phyloP scores from a whole-genome alignment of 2,797 vertebrate genomes.

The Agapornis canus region DNA sequence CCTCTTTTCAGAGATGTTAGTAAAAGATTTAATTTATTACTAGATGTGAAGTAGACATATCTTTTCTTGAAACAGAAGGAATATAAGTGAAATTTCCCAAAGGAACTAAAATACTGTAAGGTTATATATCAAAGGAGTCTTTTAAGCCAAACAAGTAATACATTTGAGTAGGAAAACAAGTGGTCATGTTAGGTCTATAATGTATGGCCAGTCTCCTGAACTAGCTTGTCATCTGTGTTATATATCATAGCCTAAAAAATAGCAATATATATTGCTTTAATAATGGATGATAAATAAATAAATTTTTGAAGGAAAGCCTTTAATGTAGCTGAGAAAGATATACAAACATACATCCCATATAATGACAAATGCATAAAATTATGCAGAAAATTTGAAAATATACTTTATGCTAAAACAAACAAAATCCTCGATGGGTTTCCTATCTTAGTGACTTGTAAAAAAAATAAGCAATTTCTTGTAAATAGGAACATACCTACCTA shows the following conservation, averaged over 20 bases:
- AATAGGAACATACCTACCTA: neutral
- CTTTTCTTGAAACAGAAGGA: neutral
- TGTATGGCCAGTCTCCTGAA: neutral
- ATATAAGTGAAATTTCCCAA: neutral
- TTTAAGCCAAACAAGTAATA: neutral
- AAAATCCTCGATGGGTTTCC: neutral
- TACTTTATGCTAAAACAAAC: neutral
- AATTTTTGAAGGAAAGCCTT: neutral
- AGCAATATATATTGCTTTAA: neutral
- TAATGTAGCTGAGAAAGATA: neutral
- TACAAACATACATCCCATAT: neutral
- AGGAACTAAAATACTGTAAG: neutral
- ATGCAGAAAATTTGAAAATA: neutral
- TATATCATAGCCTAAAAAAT: neutral
- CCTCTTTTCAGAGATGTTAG: neutral
- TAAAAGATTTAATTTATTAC: neutral
- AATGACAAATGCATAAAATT: neutral
- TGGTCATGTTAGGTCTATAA: neutral
- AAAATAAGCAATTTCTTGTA: neutral
- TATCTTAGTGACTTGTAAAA: neutral
- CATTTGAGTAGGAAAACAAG: neutral
- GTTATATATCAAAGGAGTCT: neutral
- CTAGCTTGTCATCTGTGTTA: neutral
- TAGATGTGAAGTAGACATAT: neutral
- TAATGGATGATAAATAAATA: neutral